phyloP scores from a whole-genome alignment of 2,797 vertebrate species.

The Diglossa cyanea region DNA sequence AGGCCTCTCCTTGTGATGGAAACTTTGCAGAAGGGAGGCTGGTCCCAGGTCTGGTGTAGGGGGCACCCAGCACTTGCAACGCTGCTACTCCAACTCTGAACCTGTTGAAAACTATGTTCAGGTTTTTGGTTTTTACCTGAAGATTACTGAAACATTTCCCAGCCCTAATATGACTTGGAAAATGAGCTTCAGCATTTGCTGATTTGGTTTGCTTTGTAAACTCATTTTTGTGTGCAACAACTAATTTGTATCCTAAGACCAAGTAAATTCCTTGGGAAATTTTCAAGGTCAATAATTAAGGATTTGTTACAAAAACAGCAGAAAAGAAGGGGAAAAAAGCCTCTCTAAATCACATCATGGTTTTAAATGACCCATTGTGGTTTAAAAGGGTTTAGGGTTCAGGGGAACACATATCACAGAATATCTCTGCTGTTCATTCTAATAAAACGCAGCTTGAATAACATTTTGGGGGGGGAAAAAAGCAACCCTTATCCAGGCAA shows the following conservation, averaged over 20 bases:
- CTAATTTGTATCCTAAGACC: background rate
- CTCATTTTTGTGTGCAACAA: background rate
- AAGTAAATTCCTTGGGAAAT: background rate
- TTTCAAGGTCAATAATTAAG: background rate
- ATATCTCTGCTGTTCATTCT: background rate
- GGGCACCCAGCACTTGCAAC: rapidly evolving
- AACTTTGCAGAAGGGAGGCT: background rate
- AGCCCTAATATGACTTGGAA: background rate
- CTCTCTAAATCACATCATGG: background rate
- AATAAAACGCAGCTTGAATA: background rate
- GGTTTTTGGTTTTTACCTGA: rapidly evolving
- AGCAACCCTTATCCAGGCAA: background rate
- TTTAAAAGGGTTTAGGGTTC: background rate
- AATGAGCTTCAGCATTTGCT: background rate
- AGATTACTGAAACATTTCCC: background rate
- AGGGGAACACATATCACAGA: background rate
- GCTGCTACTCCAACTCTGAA: rapidly evolving
- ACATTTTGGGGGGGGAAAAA: rapidly evolving
- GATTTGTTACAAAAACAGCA: background rate
- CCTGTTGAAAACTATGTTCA: background rate
- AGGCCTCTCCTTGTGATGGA: background rate
- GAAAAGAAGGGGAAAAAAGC: background rate
- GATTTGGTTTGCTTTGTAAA: background rate
- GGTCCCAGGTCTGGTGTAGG: background rate
- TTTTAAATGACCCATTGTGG: background rate